phyloP scores from a whole-genome alignment of 1,140 invertebrate species.

The Drosophila prosaltans region DNA sequence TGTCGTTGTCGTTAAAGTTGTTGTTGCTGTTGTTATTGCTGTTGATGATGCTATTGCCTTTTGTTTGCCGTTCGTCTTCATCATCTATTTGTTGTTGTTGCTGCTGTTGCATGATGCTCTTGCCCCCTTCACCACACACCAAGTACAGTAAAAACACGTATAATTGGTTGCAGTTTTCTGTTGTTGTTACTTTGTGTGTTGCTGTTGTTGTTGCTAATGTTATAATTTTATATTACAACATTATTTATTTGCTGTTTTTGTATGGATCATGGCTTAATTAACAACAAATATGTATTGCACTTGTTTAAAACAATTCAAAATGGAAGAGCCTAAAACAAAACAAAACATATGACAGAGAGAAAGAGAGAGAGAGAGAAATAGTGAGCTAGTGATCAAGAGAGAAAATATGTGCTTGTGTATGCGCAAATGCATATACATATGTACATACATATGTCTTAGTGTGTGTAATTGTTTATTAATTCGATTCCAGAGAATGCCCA shows the following conservation, averaged over 20 bases:
- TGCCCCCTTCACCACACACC: conserved; percentile 40
- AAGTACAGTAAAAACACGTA: conserved; percentile 58
- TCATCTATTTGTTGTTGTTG: conserved; percentile 14
- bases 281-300: conserved; percentile 56
- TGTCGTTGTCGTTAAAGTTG: conserved; percentile 30
- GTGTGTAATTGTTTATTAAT: conserved; percentile 39
- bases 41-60: conserved; percentile 24
- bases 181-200: conserved; percentile 26
- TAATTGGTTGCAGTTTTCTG: conserved; percentile 33
- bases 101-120: conserved; percentile 43
- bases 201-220: conserved; percentile 9
- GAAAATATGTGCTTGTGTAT: background rate
- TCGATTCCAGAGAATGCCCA: conserved; percentile 48
- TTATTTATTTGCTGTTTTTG: conserved; percentile 22
- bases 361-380: conserved; percentile 16
- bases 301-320: conserved; percentile 45
- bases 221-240: background rate
- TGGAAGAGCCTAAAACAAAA: conserved; percentile 22
- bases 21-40: conserved; percentile 30
- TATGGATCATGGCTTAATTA: conserved; percentile 56
- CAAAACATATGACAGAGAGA: background rate
- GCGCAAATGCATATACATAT: background rate
- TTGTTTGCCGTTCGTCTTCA: background rate
- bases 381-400: conserved; percentile 1
- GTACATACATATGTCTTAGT: conserved; percentile 7